Percentiles rank a stretch among this genome's conserved stretches.
These are phyloP conservation scores for Lordiphosa fenestrarum DNA, from an alignment of 2,888 invertebrate genomes.

Conservation along the genomic window DNA sequence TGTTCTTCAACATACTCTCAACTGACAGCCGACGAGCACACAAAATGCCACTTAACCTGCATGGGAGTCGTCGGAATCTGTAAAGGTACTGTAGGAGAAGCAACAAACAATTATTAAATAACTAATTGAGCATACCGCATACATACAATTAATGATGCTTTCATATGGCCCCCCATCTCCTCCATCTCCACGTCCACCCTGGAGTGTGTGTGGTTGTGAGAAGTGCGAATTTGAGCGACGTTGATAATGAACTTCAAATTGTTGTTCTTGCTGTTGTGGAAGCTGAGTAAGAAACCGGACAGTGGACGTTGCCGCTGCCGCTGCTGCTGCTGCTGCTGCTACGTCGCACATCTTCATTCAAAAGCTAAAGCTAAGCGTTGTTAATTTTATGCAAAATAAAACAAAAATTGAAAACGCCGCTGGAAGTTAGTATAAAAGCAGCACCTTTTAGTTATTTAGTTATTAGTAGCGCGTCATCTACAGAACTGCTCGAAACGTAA, in stretches of 20 bases:
- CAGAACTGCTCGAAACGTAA: slow-evolving; percentile 38
- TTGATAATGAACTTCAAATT: slow-evolving; percentile 61
- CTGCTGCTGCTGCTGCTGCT: slow-evolving; percentile 7
- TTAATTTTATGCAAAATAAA: slow-evolving; percentile 63
- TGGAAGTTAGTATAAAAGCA: slow-evolving; percentile 65
- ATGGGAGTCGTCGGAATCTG: slow-evolving; percentile 10
- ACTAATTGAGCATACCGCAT: slow-evolving; percentile 61
- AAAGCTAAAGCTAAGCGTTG: slow-evolving; percentile 31
- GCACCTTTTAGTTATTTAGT: slow-evolving; percentile 39
- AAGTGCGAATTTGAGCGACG: slow-evolving; percentile 62
- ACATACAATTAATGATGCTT: slow-evolving; percentile 59
- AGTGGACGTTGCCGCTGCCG: slow-evolving; percentile 28
- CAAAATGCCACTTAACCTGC: slow-evolving; percentile 56
- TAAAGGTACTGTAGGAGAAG: slow-evolving; percentile 12
- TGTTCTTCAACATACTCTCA: slow-evolving; percentile 28
- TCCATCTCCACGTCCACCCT: background rate
- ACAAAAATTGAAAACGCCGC: slow-evolving; percentile 28
- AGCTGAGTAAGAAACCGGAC: slow-evolving; percentile 76
- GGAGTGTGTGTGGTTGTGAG: slow-evolving; percentile 31
- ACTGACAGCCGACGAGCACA: slow-evolving; percentile 50
- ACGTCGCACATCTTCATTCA: slow-evolving; percentile 67
- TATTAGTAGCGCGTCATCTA: slow-evolving; percentile 56
- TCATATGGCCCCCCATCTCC: slow-evolving; percentile 5
- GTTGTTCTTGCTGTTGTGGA: slow-evolving; percentile 26
- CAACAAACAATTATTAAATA: slow-evolving; percentile 58